A percentile compares a stretch with the other conserved stretches of the same genome.
Evolutionary conservation across 1,140 invertebrate species (phyloP).

Genomic region (Acarapis woodi): DNA sequence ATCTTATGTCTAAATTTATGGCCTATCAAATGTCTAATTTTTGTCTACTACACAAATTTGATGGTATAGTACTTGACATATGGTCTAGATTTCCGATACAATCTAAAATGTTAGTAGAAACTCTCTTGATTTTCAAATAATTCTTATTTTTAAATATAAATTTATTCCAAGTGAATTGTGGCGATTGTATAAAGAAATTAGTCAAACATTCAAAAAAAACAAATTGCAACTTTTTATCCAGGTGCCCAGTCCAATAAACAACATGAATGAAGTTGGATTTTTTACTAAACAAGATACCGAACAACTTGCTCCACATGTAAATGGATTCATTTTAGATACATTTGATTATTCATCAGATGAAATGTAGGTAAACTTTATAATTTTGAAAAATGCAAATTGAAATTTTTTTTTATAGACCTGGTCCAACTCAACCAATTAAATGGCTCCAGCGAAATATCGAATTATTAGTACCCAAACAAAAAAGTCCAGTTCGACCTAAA

Average conservation of each 20-base stretch:
- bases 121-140: no score
- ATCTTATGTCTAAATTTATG: no score
- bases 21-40: no score
- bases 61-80: slow-evolving; percentile 60
- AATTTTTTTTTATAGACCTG: slow-evolving; percentile 16
- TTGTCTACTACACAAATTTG: slow-evolving; percentile 38
- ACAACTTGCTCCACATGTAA: slow-evolving; percentile 36
- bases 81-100: slow-evolving; percentile 38
- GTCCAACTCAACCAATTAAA: slow-evolving; percentile 51
- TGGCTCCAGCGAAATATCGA: slow-evolving; percentile 54
- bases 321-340: slow-evolving; percentile 70
- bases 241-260: slow-evolving; percentile 34
- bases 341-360: slow-evolving; percentile 66
- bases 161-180: no score
- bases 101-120: no score
- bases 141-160: no score
- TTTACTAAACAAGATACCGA: slow-evolving; percentile 47
- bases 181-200: no score
- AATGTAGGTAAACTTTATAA: no score
- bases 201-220: slow-evolving; percentile 21
- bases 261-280: slow-evolving; percentile 25
- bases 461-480: slow-evolving; percentile 26
- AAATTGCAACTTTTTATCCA: slow-evolving; percentile 41
- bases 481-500: slow-evolving; percentile 31
- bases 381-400: no score